These are phyloP conservation scores for Catostylus mosaicus DNA, from an alignment of 30 jellyfish, hydroid and myxozoan genomes.

Conservation along the genomic window DNA sequence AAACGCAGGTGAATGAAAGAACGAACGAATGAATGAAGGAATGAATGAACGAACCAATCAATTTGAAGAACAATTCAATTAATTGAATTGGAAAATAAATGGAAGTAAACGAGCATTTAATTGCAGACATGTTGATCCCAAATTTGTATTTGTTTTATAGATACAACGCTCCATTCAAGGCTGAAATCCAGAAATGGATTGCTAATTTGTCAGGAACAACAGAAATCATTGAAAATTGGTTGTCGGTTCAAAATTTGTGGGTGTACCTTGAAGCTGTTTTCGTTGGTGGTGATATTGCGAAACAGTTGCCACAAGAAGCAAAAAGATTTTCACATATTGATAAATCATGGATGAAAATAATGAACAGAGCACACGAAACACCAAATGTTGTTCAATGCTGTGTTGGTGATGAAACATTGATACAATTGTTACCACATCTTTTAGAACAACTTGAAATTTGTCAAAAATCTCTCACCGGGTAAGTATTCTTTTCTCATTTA, in stretches of 20 bases:
- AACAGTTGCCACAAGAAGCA: slow-evolving; percentile 90
- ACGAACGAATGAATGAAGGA: background rate
- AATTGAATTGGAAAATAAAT: no score
- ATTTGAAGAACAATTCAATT: background rate
- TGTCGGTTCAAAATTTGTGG: slow-evolving; percentile 88
- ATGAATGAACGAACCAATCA: background rate
- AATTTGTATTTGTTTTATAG: slow-evolving; percentile 29
- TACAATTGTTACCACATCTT: slow-evolving; percentile 81
- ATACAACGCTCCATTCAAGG: slow-evolving; percentile 85
- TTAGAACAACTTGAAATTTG: slow-evolving; percentile 89
- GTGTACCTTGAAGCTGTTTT: slow-evolving; percentile 89
- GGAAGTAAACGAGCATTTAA: background rate
- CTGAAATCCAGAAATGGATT: slow-evolving; percentile 87
- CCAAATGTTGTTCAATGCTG: slow-evolving; percentile 88
- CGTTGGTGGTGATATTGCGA: slow-evolving; percentile 95
- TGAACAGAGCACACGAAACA: slow-evolving; percentile 88
- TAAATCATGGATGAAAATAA: slow-evolving; percentile 90
- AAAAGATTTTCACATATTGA: slow-evolving; percentile 82
- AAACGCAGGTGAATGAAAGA: background rate
- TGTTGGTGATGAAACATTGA: slow-evolving; percentile 91
- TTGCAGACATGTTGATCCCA: background rate
- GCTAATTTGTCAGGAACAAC: slow-evolving; percentile 76
- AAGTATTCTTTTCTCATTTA: no score
- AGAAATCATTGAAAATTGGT: slow-evolving; percentile 85
- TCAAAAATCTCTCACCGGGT: slow-evolving; percentile 91